Base-by-base conservation (phyloP, 2,888 invertebrate genomes). In the Phengaris alcon region DNA sequence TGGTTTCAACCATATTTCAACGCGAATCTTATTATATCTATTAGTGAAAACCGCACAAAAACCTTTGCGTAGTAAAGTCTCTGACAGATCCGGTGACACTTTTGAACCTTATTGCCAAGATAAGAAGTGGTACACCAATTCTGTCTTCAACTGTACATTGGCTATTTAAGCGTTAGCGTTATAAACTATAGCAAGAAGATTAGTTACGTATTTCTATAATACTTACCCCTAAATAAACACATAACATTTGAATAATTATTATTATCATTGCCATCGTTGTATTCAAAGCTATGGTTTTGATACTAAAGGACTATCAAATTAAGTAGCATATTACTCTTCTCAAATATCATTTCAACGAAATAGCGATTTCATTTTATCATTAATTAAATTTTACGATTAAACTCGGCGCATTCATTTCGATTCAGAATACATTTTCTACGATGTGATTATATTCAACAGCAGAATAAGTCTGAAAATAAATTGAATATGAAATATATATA, bases 361-460 rank as follows among this genome's bases (percentile, higher is more conserved):
- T 77, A 78, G 79, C 76, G 75, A 74, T 74, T 79, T 79, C 75
- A 78, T 78, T 80, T 77, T 68, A 64, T 76, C 78, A 79, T 79
- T 79, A 80, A 79, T 79, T 79, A 78, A 79, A 80, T 80, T 80
- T 79, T 80, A 80, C 76, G 78, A 79, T 77, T 75, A 68, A 77
- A 78, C 79, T 79, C 78, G 74, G 75, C 70, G 73, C 77, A 78
- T 81, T 79, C 73, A 80, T 79, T 79, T 79, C 75, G 68, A 64
- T 76, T 68, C 73, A 74, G 74, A 77, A 76, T 74, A 74, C 68
- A 75, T 72, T 69, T 69, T 68, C 52, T 44, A 59, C 59, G 57
- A 70, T 48, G 48, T 75, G 35, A 75, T 48, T 57, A 72, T 51
- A 10, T 15, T n/a, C 9, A 51, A 15, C 15, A 48, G 15, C 10